These are phyloP conservation scores for Adelges cooleyi DNA, from an alignment of 1,140 invertebrate genomes.

Conservation along the genomic window DNA sequence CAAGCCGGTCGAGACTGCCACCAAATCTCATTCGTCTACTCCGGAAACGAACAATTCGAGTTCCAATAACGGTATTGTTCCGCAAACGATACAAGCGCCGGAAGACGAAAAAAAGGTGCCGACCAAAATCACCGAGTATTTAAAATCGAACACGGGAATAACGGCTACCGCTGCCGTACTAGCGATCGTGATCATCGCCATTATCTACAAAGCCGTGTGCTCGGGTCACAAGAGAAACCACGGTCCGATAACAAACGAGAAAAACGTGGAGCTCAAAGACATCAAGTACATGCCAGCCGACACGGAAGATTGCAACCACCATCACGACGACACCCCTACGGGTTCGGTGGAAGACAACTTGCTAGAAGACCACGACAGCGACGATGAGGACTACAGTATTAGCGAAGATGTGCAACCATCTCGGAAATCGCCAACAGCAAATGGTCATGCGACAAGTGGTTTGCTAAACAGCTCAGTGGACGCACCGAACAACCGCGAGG, in stretches of 20 bases:
- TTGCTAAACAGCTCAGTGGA: background rate
- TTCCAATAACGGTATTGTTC: too few relatives aligned
- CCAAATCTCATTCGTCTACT: too few relatives aligned
- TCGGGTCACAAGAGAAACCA: background rate
- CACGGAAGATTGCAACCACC: background rate
- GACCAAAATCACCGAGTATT: background rate
- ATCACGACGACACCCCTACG: background rate
- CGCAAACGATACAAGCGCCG: background rate
- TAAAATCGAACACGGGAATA: background rate
- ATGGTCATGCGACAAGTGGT: background rate
- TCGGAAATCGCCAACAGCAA: background rate
- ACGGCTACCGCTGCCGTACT: background rate
- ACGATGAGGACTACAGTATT: background rate
- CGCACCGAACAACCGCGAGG: background rate
- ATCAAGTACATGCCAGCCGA: background rate
- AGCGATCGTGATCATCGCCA: background rate
- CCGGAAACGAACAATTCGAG: too few relatives aligned
- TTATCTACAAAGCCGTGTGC: background rate
- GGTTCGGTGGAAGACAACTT: conserved; percentile 3
- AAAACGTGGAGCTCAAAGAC: conserved; percentile 3
- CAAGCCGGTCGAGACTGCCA: too few relatives aligned
- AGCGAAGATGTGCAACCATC: background rate
- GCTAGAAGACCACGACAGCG: background rate
- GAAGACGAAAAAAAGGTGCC: background rate
- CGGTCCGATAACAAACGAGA: background rate